A percentile compares a stretch with the other conserved stretches of the same genome.
These are phyloP conservation scores for Noctua fimbriata DNA, from an alignment of 2,888 invertebrate species.

Conservation along the genomic window DNA sequence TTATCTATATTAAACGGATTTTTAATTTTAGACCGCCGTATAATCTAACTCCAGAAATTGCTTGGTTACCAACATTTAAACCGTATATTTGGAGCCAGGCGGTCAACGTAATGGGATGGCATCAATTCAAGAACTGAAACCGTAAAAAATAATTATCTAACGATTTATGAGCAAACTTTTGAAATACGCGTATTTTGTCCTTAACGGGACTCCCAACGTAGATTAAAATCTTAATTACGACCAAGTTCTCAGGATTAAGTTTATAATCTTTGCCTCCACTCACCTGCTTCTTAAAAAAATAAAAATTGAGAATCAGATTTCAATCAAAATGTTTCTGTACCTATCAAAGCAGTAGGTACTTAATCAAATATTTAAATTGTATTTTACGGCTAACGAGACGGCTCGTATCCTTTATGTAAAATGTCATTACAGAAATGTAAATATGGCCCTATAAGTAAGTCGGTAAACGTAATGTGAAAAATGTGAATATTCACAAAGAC, in stretches of 20 bases:
- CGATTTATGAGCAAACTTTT: conserved; percentile 85
- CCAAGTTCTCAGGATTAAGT: conserved; percentile 84
- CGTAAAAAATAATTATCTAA: conserved; percentile 81
- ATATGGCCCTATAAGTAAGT: conserved; percentile 50
- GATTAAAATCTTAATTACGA: conserved; percentile 88
- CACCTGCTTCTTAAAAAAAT: conserved; percentile 73
- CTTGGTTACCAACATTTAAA: conserved; percentile 26
- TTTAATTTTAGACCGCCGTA: not conserved
- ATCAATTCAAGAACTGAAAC: conserved; percentile 66
- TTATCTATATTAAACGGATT: not conserved
- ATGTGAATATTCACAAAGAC: conserved; percentile 65
- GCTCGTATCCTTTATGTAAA: conserved; percentile 34
- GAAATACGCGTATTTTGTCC: conserved; percentile 80
- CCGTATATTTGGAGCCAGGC: conserved; percentile 41
- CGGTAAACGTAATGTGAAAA: conserved; percentile 63
- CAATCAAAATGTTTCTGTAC: conserved; percentile 46
- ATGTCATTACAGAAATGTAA: conserved; percentile 52
- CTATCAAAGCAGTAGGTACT: conserved; percentile 13
- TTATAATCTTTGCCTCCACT: conserved; percentile 80
- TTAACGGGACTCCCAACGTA: conserved; percentile 75
- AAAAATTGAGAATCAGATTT: conserved; percentile 69
- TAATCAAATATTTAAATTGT: conserved; percentile 42
- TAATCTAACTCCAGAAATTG: conserved; percentile 27
- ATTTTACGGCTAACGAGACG: conserved; percentile 27
- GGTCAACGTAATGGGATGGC: conserved; percentile 49